Evolutionary conservation across 2,888 invertebrate genomes (phyloP), one percentile per base, ranked within the genome.

Genomic region (Coelopa pilipes): DNA sequence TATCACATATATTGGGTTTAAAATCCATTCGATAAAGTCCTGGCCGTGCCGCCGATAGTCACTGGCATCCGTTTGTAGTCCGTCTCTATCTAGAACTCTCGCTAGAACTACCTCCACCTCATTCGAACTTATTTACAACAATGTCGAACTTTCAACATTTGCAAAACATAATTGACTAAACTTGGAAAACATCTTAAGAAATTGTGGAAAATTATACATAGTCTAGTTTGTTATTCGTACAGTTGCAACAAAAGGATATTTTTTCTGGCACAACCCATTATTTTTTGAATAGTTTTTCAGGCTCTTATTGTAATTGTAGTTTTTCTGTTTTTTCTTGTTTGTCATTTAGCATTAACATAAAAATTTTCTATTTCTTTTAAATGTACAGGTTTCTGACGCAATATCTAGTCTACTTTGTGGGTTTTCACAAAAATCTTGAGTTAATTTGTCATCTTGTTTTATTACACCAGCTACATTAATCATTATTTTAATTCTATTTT

Each of bases 251-350:
- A 47, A 70, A 70, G 50, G 15, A 50, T 21, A 34, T 19, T 70
- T 70, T 70, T 63, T 24, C 60, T 70, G 50, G 62, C 70, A 70
- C 70, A 70, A 70, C 70, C 70, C 62, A 53, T 69, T 3, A 19
- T 47, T 59, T 69, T 69, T 46, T 46, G 17, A 57, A 17, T 65
- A 17, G n/a, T 65, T 47, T 65, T 65, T 65, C 34, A 13, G 34
- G 45, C 46, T 65, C 45, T 17, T 11, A 45, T 46, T 21, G 19
- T 59, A 21, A 13, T 21, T 59, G 45, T 19, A n/a, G 45, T 19
- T 46, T n/a, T 45, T 21, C 24, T 62, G 21, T 66, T 66, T 46
- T 45, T 46, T n/a, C 1, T 70, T 24, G 34, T 69, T 59, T 60
- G 49, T 21, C n/a, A 34, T 70, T 50, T 60, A 24, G 65, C 57